Conservation (phyloP, 2,797 vertebrate genomes). For the Liasis olivaceus region DNA sequence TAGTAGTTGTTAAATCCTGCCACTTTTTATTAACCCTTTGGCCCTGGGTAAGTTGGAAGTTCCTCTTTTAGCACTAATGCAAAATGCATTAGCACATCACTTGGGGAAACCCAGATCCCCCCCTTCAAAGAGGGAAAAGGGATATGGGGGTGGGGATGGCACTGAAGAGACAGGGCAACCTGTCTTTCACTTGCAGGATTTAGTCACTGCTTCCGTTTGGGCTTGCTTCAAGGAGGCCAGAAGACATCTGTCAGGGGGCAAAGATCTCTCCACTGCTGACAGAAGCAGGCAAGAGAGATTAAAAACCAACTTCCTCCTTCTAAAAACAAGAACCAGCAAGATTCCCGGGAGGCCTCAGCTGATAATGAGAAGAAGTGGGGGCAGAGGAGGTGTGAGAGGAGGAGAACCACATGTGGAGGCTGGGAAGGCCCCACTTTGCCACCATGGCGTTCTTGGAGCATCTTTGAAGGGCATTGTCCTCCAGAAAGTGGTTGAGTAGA, state of each 20-base stretch:
- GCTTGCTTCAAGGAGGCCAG: constrained; percentile 59
- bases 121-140: constrained; percentile 50
- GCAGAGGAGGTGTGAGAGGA: constrained; percentile 59
- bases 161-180: constrained; percentile 58
- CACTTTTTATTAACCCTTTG: constrained; percentile 79
- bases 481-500: not conserved
- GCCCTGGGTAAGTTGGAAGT: constrained; percentile 71
- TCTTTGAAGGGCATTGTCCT: not conserved
- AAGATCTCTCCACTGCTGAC: constrained; percentile 68
- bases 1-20: constrained; percentile 78
- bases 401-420: constrained; percentile 60
- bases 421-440: constrained; percentile 43
- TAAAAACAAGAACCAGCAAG: constrained; percentile 53
- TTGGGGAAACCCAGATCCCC: constrained; percentile 65
- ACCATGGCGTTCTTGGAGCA: not conserved
- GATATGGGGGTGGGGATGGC: constrained; percentile 49
- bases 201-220: constrained; percentile 54
- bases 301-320: constrained; percentile 66
- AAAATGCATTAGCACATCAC: constrained; percentile 69
- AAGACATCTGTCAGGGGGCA: constrained; percentile 61
- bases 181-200: not conserved
- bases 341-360: constrained; percentile 46
- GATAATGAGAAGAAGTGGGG: constrained; percentile 49
- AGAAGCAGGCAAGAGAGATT: constrained; percentile 67
- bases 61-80: constrained; percentile 69